A percentile compares a stretch with the other conserved stretches of the same genome.
phyloP scores from a whole-genome alignment of 2,797 vertebrate genomes.

The Cryptoprocta ferox region DNA sequence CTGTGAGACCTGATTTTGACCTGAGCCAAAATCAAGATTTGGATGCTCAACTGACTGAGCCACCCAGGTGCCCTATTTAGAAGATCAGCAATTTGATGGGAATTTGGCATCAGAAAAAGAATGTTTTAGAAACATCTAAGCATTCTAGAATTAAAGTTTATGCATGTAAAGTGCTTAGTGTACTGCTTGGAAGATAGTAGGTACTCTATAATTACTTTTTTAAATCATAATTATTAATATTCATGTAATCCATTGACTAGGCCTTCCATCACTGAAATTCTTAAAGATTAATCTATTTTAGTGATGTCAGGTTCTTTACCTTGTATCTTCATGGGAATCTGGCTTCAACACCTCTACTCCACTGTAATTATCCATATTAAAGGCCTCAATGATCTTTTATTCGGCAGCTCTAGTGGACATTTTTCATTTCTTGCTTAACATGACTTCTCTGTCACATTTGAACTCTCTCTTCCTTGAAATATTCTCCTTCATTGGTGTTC shows the following conservation, averaged over 20 bases:
- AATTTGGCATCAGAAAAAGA: constrained; percentile 10
- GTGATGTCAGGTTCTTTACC: not conserved
- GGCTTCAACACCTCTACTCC: not conserved
- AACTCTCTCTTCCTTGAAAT: not conserved
- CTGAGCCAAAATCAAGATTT: too few relatives aligned
- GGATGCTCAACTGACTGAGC: too few relatives aligned
- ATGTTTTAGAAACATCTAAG: not conserved
- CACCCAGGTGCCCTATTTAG: not conserved
- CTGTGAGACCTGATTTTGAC: too few relatives aligned
- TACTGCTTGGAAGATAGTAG: not conserved
- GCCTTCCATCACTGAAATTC: not conserved
- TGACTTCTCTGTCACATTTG: not conserved
- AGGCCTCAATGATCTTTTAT: not conserved
- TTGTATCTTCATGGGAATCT: not conserved
- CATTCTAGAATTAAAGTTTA: not conserved
- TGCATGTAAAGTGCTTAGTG: not conserved
- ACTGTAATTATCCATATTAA: not conserved
- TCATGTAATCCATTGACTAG: not conserved
- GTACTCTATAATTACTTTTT: not conserved
- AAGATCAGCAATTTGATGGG: not conserved
- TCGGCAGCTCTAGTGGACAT: not conserved
- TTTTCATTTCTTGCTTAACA: not conserved
- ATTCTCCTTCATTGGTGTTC: not conserved
- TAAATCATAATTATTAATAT: not conserved
- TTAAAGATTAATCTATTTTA: constrained; percentile 5